Conservation (phyloP, 2,888 invertebrate species). For the Melipona beecheii region DNA sequence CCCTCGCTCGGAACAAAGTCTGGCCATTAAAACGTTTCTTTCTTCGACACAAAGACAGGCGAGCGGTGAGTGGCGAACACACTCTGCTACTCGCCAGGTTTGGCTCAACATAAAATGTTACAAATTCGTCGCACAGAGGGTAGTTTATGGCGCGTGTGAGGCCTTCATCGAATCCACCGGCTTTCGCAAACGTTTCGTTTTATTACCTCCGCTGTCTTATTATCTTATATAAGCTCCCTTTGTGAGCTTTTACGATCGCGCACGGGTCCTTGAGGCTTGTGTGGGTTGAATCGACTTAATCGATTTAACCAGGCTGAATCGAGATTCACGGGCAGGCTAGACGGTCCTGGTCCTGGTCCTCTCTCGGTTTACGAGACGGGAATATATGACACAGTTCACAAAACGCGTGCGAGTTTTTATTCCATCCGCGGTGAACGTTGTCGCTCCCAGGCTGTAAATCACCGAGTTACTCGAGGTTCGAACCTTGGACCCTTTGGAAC, state of each 20-base stretch:
- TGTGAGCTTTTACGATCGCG: conserved; percentile 27
- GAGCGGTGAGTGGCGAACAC: conserved; percentile 13
- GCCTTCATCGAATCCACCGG: conserved; percentile 74
- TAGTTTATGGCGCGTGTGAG: conserved; percentile 78
- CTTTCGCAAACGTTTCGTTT: conserved; percentile 40
- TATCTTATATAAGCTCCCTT: too few relatives aligned
- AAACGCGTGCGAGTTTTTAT: conserved; percentile 5
- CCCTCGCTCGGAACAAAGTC: conserved; percentile 76
- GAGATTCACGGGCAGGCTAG: conserved; percentile 33
- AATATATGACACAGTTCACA: conserved; percentile 13
- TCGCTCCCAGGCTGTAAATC: conserved; percentile 34
- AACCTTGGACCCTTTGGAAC: conserved; percentile 10
- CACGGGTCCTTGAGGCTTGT: conserved; percentile 11
- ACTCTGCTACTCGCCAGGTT: conserved; percentile 55
- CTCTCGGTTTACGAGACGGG: conserved; percentile 26
- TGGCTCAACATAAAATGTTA: conserved; percentile 82
- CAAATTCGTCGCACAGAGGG: conserved; percentile 81
- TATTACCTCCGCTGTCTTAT: conserved; percentile 39
- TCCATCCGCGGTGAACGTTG: neutral
- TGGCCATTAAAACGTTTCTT: conserved; percentile 75
- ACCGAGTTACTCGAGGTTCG: neutral
- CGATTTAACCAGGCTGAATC: conserved; percentile 26
- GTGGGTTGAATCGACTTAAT: conserved; percentile 57
- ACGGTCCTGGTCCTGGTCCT: neutral
- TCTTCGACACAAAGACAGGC: neutral